A percentile compares a stretch with the other conserved stretches of the same genome.
Evolutionary conservation across 2,113 vertebrate genomes (phyloP).

Genomic region (Oxyura jamaicensis): DNA sequence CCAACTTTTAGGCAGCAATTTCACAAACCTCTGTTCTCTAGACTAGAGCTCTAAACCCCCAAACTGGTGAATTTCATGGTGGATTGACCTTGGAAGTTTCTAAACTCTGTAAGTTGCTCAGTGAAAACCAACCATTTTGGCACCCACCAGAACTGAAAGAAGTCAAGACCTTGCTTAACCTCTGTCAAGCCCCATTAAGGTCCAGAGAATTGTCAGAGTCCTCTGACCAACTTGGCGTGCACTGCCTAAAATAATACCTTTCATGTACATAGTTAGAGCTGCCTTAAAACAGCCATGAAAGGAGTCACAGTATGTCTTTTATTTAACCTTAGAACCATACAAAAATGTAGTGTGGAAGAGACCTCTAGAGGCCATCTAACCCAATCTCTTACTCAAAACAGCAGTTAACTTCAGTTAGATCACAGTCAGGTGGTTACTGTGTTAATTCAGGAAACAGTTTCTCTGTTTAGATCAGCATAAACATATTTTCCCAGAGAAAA

Average conservation of each 20-base stretch:
- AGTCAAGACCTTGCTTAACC: background rate
- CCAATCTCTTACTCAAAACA: background rate
- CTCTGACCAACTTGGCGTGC: background rate
- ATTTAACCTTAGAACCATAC: background rate
- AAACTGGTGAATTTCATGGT: background rate
- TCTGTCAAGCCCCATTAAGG: background rate
- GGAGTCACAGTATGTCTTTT: background rate
- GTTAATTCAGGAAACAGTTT: background rate
- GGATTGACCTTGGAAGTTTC: background rate
- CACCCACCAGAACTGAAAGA: background rate
- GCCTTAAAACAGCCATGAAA: background rate
- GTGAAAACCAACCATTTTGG: background rate
- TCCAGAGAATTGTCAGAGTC: background rate
- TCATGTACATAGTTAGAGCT: background rate
- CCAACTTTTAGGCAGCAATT: background rate
- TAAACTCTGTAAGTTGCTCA: background rate
- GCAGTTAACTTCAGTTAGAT: background rate
- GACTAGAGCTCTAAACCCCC: background rate
- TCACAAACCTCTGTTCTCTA: background rate
- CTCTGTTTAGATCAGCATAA: background rate
- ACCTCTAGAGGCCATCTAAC: constrained; percentile 39
- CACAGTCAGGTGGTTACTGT: background rate
- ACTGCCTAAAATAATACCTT: background rate
- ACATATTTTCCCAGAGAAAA: background rate
- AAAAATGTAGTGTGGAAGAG: constrained; percentile 17